Evolutionary conservation across 2,888 invertebrate genomes (phyloP).

Genomic region (Ecdyonurus torrentis): DNA sequence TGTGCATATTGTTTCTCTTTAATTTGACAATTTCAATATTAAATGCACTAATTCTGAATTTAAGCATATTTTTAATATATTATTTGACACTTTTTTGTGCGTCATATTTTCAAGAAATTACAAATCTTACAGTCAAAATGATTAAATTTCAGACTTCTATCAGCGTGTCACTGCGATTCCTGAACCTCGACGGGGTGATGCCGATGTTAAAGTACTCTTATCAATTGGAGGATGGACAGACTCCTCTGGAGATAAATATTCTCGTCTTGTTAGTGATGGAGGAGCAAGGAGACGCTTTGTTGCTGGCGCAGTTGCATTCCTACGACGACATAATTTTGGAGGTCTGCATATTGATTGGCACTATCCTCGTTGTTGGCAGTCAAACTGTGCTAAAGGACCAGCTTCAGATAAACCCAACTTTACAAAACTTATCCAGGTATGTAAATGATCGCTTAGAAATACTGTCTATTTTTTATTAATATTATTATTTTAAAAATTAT

Average conservation of each 20-base stretch:
- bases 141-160: slow-evolving; percentile 48
- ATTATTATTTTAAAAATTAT: not conserved
- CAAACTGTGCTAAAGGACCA: slow-evolving; percentile 68
- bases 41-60: too few species aligned
- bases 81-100: too few species aligned
- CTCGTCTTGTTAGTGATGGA: slow-evolving; percentile 51
- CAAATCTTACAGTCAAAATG: too few species aligned
- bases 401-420: slow-evolving; percentile 61
- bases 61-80: too few species aligned
- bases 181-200: slow-evolving; percentile 30
- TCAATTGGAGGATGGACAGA: slow-evolving; percentile 95
- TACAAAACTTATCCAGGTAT: slow-evolving; percentile 53
- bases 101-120: too few species aligned
- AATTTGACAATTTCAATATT: too few species aligned
- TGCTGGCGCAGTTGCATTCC: slow-evolving; percentile 47
- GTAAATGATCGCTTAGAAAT: slow-evolving; percentile 11
- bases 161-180: slow-evolving; percentile 53
- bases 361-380: slow-evolving; percentile 87
- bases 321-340: slow-evolving; percentile 58
- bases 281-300: slow-evolving; percentile 51
- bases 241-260: slow-evolving; percentile 75
- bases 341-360: slow-evolving; percentile 91
- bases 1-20: too few species aligned
- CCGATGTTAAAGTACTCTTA: slow-evolving; percentile 41
- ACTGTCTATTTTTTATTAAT: not conserved